A percentile compares a stretch with the other conserved stretches of the same genome.
Conservation (phyloP, 2,797 vertebrate genomes). For the Pseudochirops cupreus region DNA sequence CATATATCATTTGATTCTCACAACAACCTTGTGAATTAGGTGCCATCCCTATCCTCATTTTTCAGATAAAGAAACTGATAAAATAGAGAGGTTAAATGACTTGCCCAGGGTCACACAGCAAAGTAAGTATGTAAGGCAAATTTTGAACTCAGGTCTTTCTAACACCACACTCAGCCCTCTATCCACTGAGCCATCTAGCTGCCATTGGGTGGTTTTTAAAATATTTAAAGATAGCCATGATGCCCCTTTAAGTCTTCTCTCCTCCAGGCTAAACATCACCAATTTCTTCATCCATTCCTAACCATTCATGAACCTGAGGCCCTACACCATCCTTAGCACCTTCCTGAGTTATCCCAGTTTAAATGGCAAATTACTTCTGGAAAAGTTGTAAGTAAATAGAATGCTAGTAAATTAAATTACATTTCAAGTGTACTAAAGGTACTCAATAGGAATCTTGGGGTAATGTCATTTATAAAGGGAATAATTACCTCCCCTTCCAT, state of each 20-base stretch:
- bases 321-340: not conserved
- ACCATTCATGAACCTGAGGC: not conserved
- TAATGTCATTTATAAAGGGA: not conserved
- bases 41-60: not conserved
- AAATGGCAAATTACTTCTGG: not conserved
- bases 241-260: not conserved
- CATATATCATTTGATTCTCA: not conserved
- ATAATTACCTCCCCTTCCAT: not conserved
- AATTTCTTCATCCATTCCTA: not conserved
- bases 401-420: not conserved
- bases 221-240: not conserved
- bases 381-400: not conserved
- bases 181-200: not conserved
- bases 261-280: not conserved
- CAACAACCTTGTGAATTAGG: not conserved
- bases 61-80: not conserved
- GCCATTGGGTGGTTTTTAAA: not conserved
- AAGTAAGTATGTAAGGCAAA: not conserved
- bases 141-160: not conserved
- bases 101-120: not conserved
- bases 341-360: not conserved
- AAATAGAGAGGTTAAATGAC: not conserved
- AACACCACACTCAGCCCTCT: not conserved
- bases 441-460: no score
- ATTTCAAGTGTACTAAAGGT: not conserved